These are phyloP conservation scores for Caenorhabditis zanzibari DNA, from an alignment of 2,888 invertebrate genomes.

Conservation along the genomic window DNA sequence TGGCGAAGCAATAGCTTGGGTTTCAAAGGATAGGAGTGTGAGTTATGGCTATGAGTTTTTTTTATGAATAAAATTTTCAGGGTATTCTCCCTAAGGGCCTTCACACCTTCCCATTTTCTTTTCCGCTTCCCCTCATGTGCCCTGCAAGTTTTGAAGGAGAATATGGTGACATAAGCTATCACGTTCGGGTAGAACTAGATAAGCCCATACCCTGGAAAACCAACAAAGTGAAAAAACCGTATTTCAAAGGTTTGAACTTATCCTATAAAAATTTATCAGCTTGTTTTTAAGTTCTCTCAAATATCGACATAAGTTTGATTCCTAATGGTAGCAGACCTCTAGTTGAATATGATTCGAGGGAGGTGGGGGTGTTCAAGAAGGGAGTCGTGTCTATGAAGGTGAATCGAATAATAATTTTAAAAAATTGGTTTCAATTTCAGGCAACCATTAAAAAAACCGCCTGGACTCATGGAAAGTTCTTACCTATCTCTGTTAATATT, in stretches of 20 bases:
- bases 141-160: constrained; percentile 9
- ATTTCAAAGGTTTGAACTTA: background rate
- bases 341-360: background rate
- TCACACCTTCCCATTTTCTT: background rate
- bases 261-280: background rate
- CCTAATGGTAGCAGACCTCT: background rate
- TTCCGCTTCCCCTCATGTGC: background rate
- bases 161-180: constrained; percentile 1
- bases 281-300: background rate
- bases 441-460: background rate
- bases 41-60: background rate
- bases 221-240: background rate
- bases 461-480: background rate
- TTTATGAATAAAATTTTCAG: background rate
- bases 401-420: background rate
- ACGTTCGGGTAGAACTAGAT: background rate
- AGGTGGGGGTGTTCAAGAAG: constrained; percentile 24
- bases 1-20: background rate
- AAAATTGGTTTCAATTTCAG: background rate
- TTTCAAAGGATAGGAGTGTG: background rate
- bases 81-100: background rate
- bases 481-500: constrained; percentile 23
- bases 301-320: too few relatives aligned
- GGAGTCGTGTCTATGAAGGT: constrained; percentile 2
- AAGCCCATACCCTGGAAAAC: background rate